phyloP scores from a whole-genome alignment of 2,113 vertebrate genomes.

The Phalacrocorax carbo region DNA sequence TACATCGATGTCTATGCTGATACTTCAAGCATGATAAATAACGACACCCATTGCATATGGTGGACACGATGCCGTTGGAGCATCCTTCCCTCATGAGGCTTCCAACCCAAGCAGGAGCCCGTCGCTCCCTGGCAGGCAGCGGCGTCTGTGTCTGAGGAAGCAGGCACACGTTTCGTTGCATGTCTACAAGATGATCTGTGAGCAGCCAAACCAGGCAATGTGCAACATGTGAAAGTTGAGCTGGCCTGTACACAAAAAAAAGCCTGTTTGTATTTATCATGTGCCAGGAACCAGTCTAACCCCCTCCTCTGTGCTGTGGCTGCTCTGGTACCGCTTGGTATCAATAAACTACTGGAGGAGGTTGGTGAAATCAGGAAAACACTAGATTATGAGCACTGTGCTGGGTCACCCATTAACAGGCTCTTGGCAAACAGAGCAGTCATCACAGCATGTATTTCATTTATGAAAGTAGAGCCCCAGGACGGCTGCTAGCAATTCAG shows the following conservation, averaged over 20 bases:
- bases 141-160: background rate
- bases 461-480: background rate
- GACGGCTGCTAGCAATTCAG: background rate
- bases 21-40: background rate
- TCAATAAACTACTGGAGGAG: background rate
- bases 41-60: fast-evolving
- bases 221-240: background rate
- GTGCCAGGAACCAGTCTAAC: background rate
- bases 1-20: background rate
- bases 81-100: background rate
- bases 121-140: background rate
- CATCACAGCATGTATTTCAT: background rate
- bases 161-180: fast-evolving
- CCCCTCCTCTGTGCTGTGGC: background rate
- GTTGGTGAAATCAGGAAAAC: background rate
- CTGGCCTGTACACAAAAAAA: background rate
- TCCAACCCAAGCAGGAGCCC: background rate
- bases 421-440: background rate
- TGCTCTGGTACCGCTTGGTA: background rate
- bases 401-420: background rate
- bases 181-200: background rate
- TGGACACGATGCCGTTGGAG: background rate
- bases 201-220: background rate
- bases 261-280: background rate
- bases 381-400: fast-evolving